phyloP scores from a whole-genome alignment of 1,140 invertebrate species.

The Drosophila littoralis region DNA sequence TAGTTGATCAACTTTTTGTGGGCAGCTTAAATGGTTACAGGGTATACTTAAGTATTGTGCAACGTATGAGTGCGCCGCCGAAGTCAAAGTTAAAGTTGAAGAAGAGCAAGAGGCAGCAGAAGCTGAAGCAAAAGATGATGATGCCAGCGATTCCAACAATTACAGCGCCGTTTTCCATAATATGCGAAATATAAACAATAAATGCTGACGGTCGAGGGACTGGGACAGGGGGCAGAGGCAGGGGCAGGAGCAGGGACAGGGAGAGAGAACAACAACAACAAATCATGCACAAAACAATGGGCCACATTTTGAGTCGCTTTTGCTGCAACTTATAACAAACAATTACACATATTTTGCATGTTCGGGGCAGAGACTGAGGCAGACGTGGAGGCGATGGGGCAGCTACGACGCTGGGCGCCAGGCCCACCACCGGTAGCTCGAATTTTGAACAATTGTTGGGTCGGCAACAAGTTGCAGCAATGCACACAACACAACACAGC shows the following conservation, averaged over 20 bases:
- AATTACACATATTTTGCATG: conserved; percentile 84
- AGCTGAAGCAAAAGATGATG: background rate
- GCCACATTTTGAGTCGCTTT: conserved; percentile 75
- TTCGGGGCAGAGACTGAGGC: background rate
- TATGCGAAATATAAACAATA: conserved; percentile 82
- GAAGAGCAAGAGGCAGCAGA: background rate
- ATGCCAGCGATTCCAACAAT: conserved; percentile 43
- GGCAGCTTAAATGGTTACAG: background rate
- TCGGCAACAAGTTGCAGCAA: conserved; percentile 65
- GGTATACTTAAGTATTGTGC: background rate
- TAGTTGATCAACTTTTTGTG: no score
- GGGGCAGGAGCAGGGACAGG: background rate
- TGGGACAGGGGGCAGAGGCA: conserved; percentile 6
- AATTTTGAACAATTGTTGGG: conserved; percentile 48
- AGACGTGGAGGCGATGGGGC: background rate
- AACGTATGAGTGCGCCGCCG: conserved; percentile 54
- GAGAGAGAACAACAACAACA: conserved; percentile 61
- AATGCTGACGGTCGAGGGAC: conserved; percentile 41
- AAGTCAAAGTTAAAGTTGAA: conserved; percentile 4
- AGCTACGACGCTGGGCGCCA: conserved; percentile 32
- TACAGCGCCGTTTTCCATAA: conserved; percentile 69
- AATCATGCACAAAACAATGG: conserved; percentile 84
- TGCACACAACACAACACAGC: conserved; percentile 41
- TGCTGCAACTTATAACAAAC: conserved; percentile 80
- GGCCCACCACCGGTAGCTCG: conserved; percentile 45